Percentiles rank a stretch among this genome's conserved stretches.
Conservation (phyloP, 1,140 invertebrate genomes). For the Hirudo medicinalis region DNA sequence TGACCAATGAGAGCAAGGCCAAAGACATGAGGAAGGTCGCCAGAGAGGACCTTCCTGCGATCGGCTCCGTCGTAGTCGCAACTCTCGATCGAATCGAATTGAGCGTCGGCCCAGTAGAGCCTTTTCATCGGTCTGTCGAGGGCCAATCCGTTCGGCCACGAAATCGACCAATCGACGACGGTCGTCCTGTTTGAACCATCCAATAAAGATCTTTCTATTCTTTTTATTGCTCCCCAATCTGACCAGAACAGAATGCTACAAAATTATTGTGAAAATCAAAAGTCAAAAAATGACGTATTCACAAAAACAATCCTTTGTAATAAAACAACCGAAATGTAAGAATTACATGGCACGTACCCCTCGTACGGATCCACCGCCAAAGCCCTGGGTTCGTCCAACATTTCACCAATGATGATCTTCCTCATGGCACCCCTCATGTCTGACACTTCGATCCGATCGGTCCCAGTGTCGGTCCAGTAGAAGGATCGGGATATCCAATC, state of each 20-base stretch:
- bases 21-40: constrained; percentile 70
- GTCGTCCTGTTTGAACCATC: constrained; percentile 61
- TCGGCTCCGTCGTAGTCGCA: constrained; percentile 31
- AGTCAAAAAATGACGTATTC: not conserved
- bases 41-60: constrained; percentile 52
- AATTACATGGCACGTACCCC: constrained; percentile 48
- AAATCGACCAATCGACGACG: constrained; percentile 45
- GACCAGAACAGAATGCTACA: constrained; percentile 74
- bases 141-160: constrained; percentile 51
- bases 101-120: constrained; percentile 86
- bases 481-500: constrained; percentile 83
- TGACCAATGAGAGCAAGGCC: constrained; percentile 47
- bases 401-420: constrained; percentile 61
- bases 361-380: constrained; percentile 79
- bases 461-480: constrained; percentile 90
- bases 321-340: no score
- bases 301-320: no score
- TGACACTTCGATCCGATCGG: constrained; percentile 77
- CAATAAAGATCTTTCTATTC: constrained; percentile 89
- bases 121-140: constrained; percentile 66
- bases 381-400: constrained; percentile 77
- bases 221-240: constrained; percentile 93
- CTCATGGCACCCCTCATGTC: constrained; percentile 62
- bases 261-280: not conserved
- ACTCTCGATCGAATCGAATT: constrained; percentile 39